A percentile compares a stretch with the other conserved stretches of the same genome.
Conservation (phyloP, 2,797 vertebrate species). For the Numenius phaeopus region DNA sequence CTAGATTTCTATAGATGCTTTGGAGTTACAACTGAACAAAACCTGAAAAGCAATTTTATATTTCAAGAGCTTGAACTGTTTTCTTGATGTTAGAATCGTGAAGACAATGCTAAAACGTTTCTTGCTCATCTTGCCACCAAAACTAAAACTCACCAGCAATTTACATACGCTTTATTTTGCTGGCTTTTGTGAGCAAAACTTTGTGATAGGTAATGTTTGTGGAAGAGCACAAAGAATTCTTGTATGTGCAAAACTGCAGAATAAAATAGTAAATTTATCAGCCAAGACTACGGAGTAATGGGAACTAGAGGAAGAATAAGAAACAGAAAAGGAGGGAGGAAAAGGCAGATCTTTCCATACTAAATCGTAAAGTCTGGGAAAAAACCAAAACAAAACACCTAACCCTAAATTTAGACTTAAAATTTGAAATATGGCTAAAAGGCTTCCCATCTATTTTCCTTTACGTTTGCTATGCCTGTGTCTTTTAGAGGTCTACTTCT, state of each 20-base stretch:
- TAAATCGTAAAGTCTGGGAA: neutral
- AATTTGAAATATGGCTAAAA: neutral
- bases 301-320: neutral
- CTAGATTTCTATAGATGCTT: neutral
- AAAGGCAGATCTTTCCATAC: neutral
- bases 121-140: neutral
- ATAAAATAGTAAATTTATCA: neutral
- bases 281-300: neutral
- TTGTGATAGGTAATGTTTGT: neutral
- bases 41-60: neutral
- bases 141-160: neutral
- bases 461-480: rapidly evolving
- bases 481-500: neutral
- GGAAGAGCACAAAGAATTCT: neutral
- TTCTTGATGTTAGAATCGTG: neutral
- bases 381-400: neutral
- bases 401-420: neutral
- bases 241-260: neutral
- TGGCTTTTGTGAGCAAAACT: neutral
- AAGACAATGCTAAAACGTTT: neutral
- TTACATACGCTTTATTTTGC: neutral
- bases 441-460: neutral
- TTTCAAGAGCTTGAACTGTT: neutral
- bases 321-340: neutral
- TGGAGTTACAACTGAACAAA: neutral